phyloP scores from a whole-genome alignment of 2,797 vertebrate species.

The Fistularia tabacaria region DNA sequence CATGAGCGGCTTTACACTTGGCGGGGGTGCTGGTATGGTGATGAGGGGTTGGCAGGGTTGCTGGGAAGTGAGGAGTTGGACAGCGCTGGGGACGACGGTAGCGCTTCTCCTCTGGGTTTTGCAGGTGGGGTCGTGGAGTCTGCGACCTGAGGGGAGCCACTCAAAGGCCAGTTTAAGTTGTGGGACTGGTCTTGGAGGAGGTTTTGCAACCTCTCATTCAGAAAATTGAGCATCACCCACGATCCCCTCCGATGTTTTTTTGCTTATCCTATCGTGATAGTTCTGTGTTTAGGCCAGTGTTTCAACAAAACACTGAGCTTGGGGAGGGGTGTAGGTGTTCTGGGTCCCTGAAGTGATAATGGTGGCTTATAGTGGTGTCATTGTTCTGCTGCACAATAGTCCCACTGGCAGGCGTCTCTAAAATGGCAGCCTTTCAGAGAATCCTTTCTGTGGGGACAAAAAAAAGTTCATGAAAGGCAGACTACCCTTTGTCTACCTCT shows the following conservation, averaged over 20 bases:
- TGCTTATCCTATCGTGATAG: slow-evolving; percentile 55
- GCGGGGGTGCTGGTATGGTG: too few relatives aligned
- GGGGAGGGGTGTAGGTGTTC: slow-evolving; percentile 38
- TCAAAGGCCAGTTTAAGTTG: too few relatives aligned
- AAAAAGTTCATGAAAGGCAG: slow-evolving; percentile 17
- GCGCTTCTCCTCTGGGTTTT: too few relatives aligned
- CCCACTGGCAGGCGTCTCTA: slow-evolving; percentile 31
- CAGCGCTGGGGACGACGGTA: too few relatives aligned
- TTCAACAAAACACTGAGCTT: slow-evolving; percentile 23
- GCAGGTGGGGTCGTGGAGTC: too few relatives aligned
- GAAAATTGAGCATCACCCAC: too few relatives aligned
- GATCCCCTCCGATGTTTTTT: slow-evolving; percentile 43
- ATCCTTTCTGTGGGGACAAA: not conserved
- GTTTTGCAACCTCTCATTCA: slow-evolving; percentile 4
- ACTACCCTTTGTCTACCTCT: too few relatives aligned
- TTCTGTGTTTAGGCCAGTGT: slow-evolving; percentile 67
- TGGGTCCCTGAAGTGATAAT: slow-evolving; percentile 57
- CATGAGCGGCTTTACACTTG: too few relatives aligned
- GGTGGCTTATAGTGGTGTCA: slow-evolving; percentile 45
- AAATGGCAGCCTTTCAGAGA: slow-evolving; percentile 22
- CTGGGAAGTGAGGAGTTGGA: too few relatives aligned
- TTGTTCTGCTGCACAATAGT: slow-evolving; percentile 50
- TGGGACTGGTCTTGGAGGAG: too few relatives aligned
- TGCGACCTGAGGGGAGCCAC: too few relatives aligned
- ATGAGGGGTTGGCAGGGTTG: too few relatives aligned